Conservation (phyloP, 2,113 vertebrate genomes). For the Orcinus orca region DNA sequence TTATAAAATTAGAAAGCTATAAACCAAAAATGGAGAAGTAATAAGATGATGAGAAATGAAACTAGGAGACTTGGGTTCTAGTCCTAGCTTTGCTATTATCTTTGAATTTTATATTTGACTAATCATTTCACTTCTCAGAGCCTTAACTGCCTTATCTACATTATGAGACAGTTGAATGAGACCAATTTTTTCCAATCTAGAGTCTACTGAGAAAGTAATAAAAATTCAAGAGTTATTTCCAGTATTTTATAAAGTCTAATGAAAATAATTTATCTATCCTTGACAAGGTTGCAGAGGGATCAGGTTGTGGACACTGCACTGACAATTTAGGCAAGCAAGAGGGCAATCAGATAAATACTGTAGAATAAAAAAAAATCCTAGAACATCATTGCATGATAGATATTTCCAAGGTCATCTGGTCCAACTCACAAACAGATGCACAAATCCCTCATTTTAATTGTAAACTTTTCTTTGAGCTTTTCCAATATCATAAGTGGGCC, state of each 20-base stretch:
- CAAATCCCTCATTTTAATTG: neutral
- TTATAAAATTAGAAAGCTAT: slow-evolving; percentile 26
- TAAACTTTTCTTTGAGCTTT: neutral
- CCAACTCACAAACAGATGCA: neutral
- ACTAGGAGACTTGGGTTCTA: neutral
- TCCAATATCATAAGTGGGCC: neutral
- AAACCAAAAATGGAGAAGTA: slow-evolving; percentile 19
- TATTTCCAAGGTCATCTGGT: slow-evolving; percentile 11
- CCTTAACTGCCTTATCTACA: slow-evolving; percentile 54
- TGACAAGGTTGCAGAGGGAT: slow-evolving; percentile 37
- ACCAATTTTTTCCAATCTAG: slow-evolving; percentile 53
- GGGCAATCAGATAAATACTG: neutral
- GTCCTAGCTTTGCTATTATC: slow-evolving; percentile 7
- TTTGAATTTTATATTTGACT: slow-evolving; percentile 52
- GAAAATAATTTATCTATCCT: slow-evolving; percentile 66
- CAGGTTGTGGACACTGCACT: neutral
- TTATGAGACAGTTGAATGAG: slow-evolving; percentile 32
- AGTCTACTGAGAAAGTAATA: slow-evolving; percentile 60
- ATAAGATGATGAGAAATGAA: slow-evolving; percentile 37
- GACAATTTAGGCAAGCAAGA: slow-evolving; percentile 36
- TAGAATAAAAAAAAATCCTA: slow-evolving; percentile 24
- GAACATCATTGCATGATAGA: neutral
- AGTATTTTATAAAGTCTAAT: slow-evolving; percentile 63
- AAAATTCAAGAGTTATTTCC: slow-evolving; percentile 61
- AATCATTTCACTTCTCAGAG: slow-evolving; percentile 45